These are phyloP conservation scores for Camponotus fellah DNA, from an alignment of 2,888 invertebrate genomes.

Conservation along the genomic window DNA sequence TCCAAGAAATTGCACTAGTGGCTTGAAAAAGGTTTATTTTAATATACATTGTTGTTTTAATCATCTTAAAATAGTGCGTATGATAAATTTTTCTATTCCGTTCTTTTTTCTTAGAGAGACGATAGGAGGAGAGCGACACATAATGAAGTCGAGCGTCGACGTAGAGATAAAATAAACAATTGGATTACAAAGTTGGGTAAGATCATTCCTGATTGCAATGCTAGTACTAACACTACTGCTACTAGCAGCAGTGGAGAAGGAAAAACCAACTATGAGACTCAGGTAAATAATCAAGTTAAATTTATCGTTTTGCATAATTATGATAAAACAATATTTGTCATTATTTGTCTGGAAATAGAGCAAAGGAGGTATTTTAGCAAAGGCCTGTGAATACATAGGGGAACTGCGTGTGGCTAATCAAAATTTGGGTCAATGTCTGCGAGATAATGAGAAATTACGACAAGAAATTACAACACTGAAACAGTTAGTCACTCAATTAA, in stretches of 20 bases:
- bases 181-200: conserved; percentile 98
- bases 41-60: background rate
- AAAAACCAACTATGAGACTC: conserved; percentile 85
- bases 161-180: conserved; percentile 98
- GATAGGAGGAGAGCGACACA: conserved; percentile 96
- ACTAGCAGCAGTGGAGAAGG: conserved; percentile 82
- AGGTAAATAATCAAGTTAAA: conserved; percentile 71
- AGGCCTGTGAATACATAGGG: conserved; percentile 97
- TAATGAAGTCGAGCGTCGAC: conserved; percentile 97
- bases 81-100: background rate
- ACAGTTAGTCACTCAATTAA: conserved; percentile 91
- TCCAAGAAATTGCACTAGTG: conserved; percentile 84
- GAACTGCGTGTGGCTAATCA: conserved; percentile 93
- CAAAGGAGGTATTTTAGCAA: conserved; percentile 97
- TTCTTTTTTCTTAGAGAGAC: conserved; percentile 89
- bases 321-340: background rate
- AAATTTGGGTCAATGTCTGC: conserved; percentile 89
- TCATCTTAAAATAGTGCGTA: background rate
- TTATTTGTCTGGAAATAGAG: conserved; percentile 88
- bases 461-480: conserved; percentile 91
- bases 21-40: conserved; percentile 88
- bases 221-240: conserved; percentile 76
- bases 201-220: conserved; percentile 92
- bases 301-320: background rate
- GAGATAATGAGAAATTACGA: conserved; percentile 91